Evolutionary conservation across 2,113 vertebrate species (phyloP), one percentile per base, ranked within the genome.

Genomic region (Pituophis catenifer): DNA sequence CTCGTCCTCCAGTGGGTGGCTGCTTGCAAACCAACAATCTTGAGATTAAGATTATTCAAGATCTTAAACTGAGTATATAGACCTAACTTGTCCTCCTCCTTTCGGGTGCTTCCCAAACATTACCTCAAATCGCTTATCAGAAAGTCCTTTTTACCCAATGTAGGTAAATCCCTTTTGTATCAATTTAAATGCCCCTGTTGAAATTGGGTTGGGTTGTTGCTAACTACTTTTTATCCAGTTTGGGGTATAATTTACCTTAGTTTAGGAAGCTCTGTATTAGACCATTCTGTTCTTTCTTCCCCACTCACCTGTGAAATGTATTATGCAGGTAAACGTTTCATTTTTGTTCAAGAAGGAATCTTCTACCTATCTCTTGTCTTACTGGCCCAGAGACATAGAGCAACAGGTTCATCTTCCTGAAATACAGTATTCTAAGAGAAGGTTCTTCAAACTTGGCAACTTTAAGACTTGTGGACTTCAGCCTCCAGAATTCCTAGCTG

Each of bases 1-100:
- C 13, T 0, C 0, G 0, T 44, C 0, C 7, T 85, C 85, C 58
- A 48, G 38, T 90, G 29, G 21, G 55, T 11, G 33, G 0, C 0
- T 2, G 26, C 11, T 50, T 0, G 85, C 0, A 65, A 86, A 57
- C 89, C 17, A 52, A 7, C 24, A 24, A 3, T 5, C 53, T 87
- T 21, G 24, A 50, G 70, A 12, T 54, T 88, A 57, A 89, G 87
- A 17, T 33, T 24, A 0, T 6, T 90, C 9, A 0, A 93, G 91
- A 89, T 11, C 87, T 86, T 59, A 55, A 93, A 12, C 38, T 53
- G 17, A 12, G 13, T 53, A 53, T 53, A 33, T 59, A 38, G 48
- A 26, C 53, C 5, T 5, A 24, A 8, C 12, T 50, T 65, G 65
- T 33, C 65, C 24, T 89, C n/a, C 0, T 23, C 55, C n/a, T 44